Base-by-base conservation (phyloP, 2,797 vertebrate genomes). In the Eulemur rubriventer region DNA sequence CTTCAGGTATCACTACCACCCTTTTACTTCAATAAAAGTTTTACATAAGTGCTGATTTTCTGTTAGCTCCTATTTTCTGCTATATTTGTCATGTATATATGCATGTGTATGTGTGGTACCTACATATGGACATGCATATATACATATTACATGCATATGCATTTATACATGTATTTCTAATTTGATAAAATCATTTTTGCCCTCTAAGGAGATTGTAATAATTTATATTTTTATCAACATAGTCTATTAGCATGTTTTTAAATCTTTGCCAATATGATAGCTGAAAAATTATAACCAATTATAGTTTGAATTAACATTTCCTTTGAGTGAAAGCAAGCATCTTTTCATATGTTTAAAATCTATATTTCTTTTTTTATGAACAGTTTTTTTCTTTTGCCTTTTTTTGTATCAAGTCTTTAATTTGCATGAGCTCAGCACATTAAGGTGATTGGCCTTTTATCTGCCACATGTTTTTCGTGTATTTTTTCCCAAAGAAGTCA, bases 21-120 rank as follows among this genome's bases (percentile, higher is more conserved):
- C 12, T 80, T 87, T 91, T 91, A 92, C 55, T 63, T 95, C 18
- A 79, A 22, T 70, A 61, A 67, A 94, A 75, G 28, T 92, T 85
- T 97, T 92, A 46, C 59, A 14, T 84, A 35, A 67, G 3, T 79
- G n/a, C 41, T 65, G n/a, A 59, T 78, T 79, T 88, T 81, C n/a
- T 69, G 4, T 57, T 94, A 50, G 46, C 59, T 91, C 18, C 43
- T 7, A 63, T 48, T 72, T 83, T 88, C n/a, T 67, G 9, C 55
- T 72, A n/a, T 46, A 83, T 85, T 92, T 90, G 6, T 55, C 41
- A 50, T 10, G 38, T 78, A 30, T 55, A 35, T 78, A 18, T 35
- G 3, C 10, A 3, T 91, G 24, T 57, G 43, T 70, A 41, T 55
- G 26, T 41, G n/a, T 59, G 24, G 24, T 55, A 20, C 3, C n/a